Evolutionary conservation across 2,113 vertebrate species (phyloP), one percentile per base, ranked within the genome.

Genomic region (Catharus fuscescens): DNA sequence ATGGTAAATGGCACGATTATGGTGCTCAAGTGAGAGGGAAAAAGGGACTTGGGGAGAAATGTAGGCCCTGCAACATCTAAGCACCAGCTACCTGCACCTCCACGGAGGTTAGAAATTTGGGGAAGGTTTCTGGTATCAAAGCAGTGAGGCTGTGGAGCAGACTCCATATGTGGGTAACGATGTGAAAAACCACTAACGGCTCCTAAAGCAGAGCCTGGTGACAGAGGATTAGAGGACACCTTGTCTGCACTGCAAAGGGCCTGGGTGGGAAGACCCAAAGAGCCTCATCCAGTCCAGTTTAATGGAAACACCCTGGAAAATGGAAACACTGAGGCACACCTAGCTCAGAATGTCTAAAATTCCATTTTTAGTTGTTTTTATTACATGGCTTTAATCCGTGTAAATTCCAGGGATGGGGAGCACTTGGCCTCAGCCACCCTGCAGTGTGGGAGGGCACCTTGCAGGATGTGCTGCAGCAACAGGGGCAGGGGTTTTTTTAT

Each of bases 101-200:
- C 52, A 40, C 0, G 0, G 74, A 67, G 81, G 71, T 20, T 67
- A 32, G 71, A 93, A 80, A 88, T 71, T 80, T 60, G 15, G 72
- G 72, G 82, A 83, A 81, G 89, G 94, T 95, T 84, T 96, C 92
- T 96, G 89, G 14, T 95, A 93, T 95, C 95, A 95, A 95, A 95
- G 86, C 65, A 32, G 31, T 0, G 12, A 93, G 69, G 91, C 73
- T 72, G 61, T 91, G 83, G 57, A 96, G 89, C 93, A 81, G 73
- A 34, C 61, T 93, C 86, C 86, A 57, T 10, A n/a, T 86, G 92
- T 91, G 83, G 66, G 72, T 92, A 97, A 97, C 7, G 83, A 97
- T 19, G 89, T 96, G 95, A 81, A 93, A 97, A 97, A 95, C 95
- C 95, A 96, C 94, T 87, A 79, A 93, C 73, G 16, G 91, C 94